Conservation (phyloP, 2,888 invertebrate genomes). For the Camponotus fellah region DNA sequence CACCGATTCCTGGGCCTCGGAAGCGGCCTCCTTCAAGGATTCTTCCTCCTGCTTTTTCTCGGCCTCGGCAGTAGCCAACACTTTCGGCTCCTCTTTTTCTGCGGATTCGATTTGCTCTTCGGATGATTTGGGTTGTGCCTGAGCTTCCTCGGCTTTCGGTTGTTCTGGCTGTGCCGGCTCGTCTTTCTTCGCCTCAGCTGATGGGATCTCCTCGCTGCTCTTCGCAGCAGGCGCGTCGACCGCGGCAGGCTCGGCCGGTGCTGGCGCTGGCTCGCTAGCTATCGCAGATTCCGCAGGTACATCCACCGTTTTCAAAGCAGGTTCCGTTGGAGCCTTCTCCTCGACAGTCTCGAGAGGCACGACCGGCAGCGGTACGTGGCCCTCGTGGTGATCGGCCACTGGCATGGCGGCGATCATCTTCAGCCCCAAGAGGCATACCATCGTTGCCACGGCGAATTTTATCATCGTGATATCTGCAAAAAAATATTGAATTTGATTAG, state of each 20-base stretch:
- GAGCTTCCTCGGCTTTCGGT: constrained; percentile 38
- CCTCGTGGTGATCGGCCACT: constrained; percentile 87
- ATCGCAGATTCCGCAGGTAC: constrained; percentile 67
- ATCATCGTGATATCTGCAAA: constrained; percentile 86
- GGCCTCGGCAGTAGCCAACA: constrained; percentile 42
- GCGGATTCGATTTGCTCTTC: constrained; percentile 38
- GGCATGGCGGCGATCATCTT: constrained; percentile 88
- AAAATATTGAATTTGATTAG: neutral
- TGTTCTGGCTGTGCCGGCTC: constrained; percentile 56
- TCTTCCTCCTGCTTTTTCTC: constrained; percentile 73
- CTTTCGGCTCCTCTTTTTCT: constrained; percentile 58
- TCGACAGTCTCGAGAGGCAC: constrained; percentile 77
- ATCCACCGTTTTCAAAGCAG: constrained; percentile 70
- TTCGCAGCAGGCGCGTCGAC: constrained; percentile 59
- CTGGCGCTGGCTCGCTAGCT: neutral
- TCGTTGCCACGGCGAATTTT: constrained; percentile 77
- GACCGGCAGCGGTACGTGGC: constrained; percentile 64
- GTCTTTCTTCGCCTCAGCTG: constrained; percentile 66
- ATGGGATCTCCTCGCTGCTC: constrained; percentile 60
- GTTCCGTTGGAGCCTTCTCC: constrained; percentile 73
- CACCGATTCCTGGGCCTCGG: constrained; percentile 72
- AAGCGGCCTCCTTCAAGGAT: constrained; percentile 70
- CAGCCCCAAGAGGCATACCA: constrained; percentile 88
- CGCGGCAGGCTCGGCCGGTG: constrained; percentile 27
- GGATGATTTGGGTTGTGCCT: constrained; percentile 55